A percentile compares a stretch with the other conserved stretches of the same genome.
These are phyloP conservation scores for Eremophila alpestris DNA, from an alignment of 2,797 vertebrate genomes.

Conservation along the genomic window DNA sequence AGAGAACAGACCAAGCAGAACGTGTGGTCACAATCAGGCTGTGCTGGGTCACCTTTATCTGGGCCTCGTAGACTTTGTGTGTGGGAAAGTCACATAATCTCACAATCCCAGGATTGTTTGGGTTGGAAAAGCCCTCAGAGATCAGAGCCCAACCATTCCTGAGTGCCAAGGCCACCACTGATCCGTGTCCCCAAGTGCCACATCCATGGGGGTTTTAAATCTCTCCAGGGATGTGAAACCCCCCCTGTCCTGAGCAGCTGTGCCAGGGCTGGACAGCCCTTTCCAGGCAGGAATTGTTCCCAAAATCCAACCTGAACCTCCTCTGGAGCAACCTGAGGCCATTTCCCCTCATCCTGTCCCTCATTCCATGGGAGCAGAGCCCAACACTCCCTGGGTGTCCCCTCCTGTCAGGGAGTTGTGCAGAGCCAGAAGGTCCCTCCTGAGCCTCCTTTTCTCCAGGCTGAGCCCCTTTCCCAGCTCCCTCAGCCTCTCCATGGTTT, in stretches of 20 bases:
- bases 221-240: no score
- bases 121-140: not conserved
- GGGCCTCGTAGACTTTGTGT: not conserved
- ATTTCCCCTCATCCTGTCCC: fast-evolving
- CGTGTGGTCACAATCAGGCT: fast-evolving
- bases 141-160: not conserved
- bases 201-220: fast-evolving
- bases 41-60: not conserved
- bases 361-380: not conserved
- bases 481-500: fast-evolving
- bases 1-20: not conserved
- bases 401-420: not conserved
- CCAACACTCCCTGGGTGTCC: fast-evolving
- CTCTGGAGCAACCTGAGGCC: fast-evolving
- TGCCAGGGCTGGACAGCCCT: fast-evolving
- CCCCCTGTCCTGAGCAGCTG: not conserved
- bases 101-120: not conserved
- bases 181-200: not conserved
- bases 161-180: not conserved
- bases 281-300: not conserved
- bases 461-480: not conserved
- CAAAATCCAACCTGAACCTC: not conserved
- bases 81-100: not conserved
- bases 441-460: not conserved
- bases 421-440: not conserved